Base-by-base conservation (phyloP, 2,888 invertebrate genomes). In the Unio pictorum region DNA sequence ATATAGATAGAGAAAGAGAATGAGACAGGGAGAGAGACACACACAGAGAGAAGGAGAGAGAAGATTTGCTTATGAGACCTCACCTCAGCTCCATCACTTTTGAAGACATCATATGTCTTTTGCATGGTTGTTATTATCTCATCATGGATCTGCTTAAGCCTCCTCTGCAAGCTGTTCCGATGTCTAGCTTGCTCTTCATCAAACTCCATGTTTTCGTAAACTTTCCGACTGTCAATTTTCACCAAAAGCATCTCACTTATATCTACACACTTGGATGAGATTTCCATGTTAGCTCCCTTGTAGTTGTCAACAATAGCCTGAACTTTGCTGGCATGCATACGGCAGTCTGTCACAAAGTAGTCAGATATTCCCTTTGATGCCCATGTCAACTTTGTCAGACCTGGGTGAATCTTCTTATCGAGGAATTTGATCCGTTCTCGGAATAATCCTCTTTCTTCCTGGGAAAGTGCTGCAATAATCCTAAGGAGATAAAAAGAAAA, bases 221-320 rank as follows among this genome's bases (percentile, higher is more conserved):
- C 84, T 73, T 88, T 90, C 58, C 86, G 83, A 55, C 79, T 79
- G 76, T 90, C 90, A 58, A 91, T 89, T 61, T 85, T 87, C 60
- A 91, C 85, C 20, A 91, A 83, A 20, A 89, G 79, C 61, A 85
- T 77, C 69, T 90, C 88, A 73, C 89, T 89, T 66, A 91, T 86
- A 67, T 85, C 86, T 58, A 88, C 87, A 80, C 90, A 90, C 68
- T 84, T 81, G 28, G 71, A 75, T 4, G 86, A 85, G 67, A 90
- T 89, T 55, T 84, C 83, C 82, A 86, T 84, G 89, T 96, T 96
- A 73, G 95, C 94, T 56, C 92, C 93, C 77, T 97, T 96, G 88
- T 96, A 97, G 23, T 94, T 93, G 70, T 95, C 94, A 8, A 96
- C 91, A 81, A 95, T 94, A 73, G 94, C 93, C 92, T 95, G 90